These are phyloP conservation scores for Mallotus villosus DNA, from an alignment of 2,797 vertebrate genomes.

Conservation along the genomic window DNA sequence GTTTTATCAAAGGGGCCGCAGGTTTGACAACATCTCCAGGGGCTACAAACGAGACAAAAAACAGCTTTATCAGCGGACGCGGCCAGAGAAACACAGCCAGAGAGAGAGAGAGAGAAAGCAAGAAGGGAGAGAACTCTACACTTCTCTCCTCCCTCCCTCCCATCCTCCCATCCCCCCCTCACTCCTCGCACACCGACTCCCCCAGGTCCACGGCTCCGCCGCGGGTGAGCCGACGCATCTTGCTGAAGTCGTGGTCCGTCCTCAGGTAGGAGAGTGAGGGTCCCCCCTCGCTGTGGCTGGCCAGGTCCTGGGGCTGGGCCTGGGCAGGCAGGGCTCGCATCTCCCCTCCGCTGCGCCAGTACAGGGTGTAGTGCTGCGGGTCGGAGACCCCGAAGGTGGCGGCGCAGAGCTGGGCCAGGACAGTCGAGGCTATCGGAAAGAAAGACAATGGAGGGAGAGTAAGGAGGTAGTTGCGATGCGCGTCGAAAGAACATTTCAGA, in stretches of 20 bases:
- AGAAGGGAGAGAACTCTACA: slow-evolving; percentile 41
- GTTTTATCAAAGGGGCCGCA: slow-evolving; percentile 26
- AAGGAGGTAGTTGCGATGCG: too few relatives aligned
- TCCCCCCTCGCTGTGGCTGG: slow-evolving; percentile 62
- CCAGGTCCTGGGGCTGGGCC: slow-evolving; percentile 78
- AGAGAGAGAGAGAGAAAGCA: slow-evolving; percentile 42
- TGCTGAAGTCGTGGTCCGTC: slow-evolving; percentile 78
- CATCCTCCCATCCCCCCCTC: slow-evolving; percentile 48
- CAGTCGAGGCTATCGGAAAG: slow-evolving; percentile 70
- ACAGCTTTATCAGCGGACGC: slow-evolving; percentile 32
- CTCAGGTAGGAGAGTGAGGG: slow-evolving; percentile 84
- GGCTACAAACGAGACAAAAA: slow-evolving; percentile 46
- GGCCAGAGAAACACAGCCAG: slow-evolving; percentile 33
- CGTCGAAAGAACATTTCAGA: too few relatives aligned
- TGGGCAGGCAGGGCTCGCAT: slow-evolving; percentile 74
- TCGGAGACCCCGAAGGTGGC: slow-evolving; percentile 79
- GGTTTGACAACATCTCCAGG: slow-evolving; percentile 53
- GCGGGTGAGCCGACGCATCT: slow-evolving; percentile 79
- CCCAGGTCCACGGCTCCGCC: slow-evolving; percentile 81
- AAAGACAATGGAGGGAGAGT: too few relatives aligned
- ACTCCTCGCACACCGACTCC: slow-evolving; percentile 83
- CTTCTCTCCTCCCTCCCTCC: slow-evolving; percentile 7
- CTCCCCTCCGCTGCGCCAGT: slow-evolving; percentile 81
- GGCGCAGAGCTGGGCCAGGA: slow-evolving; percentile 80
- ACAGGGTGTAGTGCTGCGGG: slow-evolving; percentile 78